Evolutionary conservation across 1,140 invertebrate species (phyloP).

Genomic region (Octopus bimaculoides): DNA sequence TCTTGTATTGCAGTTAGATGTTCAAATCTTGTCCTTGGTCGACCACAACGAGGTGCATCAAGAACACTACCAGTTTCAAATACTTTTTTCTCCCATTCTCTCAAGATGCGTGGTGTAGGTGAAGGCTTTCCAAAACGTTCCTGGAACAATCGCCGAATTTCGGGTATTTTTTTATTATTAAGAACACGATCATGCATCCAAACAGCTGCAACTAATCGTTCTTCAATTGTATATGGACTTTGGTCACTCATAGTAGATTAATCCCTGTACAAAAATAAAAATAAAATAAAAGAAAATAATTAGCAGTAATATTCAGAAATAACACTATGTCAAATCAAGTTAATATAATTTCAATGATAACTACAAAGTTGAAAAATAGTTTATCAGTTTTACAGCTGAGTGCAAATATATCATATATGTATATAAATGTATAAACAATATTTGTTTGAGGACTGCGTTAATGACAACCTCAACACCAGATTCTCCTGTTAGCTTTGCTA

Average conservation of each 20-base stretch:
- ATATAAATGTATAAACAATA: too few relatives aligned
- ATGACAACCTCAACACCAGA: too few relatives aligned
- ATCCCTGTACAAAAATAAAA: too few relatives aligned
- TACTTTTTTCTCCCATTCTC: constrained; percentile 6
- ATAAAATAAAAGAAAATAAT: too few relatives aligned
- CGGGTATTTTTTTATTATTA: background rate
- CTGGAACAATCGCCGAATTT: background rate
- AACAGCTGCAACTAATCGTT: background rate
- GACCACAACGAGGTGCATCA: background rate
- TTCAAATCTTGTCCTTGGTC: background rate
- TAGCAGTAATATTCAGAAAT: too few relatives aligned
- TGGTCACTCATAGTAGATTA: constrained; percentile 4
- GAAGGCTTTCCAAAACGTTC: constrained; percentile 1
- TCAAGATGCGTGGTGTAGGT: background rate
- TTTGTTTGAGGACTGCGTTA: too few relatives aligned
- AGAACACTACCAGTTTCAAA: constrained; percentile 3
- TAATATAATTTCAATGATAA: too few relatives aligned
- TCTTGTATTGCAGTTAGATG: background rate
- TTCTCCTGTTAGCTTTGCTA: too few relatives aligned
- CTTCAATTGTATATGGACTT: constrained; percentile 3
- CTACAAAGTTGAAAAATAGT: too few relatives aligned
- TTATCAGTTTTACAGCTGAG: too few relatives aligned
- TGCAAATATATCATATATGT: too few relatives aligned
- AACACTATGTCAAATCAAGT: too few relatives aligned
- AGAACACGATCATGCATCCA: background rate